Percentiles rank a stretch among this genome's conserved stretches.
Evolutionary conservation across 2,797 vertebrate genomes (phyloP).

Genomic region (Pangasius larnaudii): DNA sequence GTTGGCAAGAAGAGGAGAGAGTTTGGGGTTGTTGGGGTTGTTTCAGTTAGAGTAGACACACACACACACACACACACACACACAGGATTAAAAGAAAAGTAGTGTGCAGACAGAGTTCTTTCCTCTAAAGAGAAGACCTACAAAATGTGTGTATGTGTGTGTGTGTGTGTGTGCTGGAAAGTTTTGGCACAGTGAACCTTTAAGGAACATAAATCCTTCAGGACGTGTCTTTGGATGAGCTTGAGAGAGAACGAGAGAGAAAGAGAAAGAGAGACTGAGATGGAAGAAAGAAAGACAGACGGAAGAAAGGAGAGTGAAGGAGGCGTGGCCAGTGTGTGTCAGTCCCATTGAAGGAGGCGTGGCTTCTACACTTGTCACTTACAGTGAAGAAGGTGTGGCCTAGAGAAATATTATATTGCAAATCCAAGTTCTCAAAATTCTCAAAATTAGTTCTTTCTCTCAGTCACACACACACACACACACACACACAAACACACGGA

Average conservation of each 20-base stretch:
- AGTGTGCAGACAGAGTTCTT: background rate
- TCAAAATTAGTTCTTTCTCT: background rate
- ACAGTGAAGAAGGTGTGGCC: background rate
- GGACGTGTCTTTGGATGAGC: background rate
- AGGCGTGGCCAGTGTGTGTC: background rate
- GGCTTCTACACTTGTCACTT: background rate
- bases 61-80: background rate
- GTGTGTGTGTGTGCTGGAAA: background rate
- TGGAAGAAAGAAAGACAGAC: background rate
- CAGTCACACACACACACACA: background rate
- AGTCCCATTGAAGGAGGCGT: background rate
- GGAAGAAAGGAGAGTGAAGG: background rate
- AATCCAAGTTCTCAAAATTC: background rate
- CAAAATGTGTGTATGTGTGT: background rate
- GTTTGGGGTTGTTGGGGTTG: background rate
- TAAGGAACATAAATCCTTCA: constrained; percentile 8
- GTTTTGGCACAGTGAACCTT: constrained; percentile 7
- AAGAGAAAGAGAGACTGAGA: background rate
- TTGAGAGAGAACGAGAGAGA: background rate
- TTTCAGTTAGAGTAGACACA: background rate
- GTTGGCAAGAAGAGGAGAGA: background rate
- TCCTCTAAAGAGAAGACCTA: constrained; percentile 7
- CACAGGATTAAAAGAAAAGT: background rate
- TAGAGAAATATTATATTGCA: background rate
- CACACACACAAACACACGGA: constrained; percentile 19